Conservation (phyloP, 2,797 vertebrate genomes). For the Liasis olivaceus region DNA sequence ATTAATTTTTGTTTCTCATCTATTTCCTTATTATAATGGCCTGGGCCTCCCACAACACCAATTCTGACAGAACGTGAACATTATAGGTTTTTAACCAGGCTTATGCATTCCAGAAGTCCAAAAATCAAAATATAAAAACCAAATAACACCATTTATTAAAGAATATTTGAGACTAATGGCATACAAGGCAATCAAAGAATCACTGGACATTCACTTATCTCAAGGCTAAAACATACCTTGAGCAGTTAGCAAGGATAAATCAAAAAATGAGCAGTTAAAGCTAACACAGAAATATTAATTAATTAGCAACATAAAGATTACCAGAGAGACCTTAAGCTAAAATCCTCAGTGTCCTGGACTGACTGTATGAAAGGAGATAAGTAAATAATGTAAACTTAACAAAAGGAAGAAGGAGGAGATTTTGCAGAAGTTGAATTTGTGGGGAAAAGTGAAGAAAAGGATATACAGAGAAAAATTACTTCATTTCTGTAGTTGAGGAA, state of each 20-base stretch:
- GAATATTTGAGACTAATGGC: neutral
- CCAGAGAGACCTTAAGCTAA: neutral
- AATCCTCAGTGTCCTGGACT: neutral
- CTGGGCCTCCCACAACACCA: neutral
- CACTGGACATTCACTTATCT: neutral
- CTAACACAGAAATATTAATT: neutral
- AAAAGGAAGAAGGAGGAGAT: neutral
- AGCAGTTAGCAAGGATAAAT: neutral
- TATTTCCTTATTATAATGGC: neutral
- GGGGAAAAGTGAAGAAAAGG: neutral
- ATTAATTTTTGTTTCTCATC: neutral
- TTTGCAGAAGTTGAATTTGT: neutral
- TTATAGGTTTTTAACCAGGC: neutral
- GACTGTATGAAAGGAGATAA: neutral
- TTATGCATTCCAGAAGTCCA: neutral
- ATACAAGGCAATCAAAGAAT: neutral
- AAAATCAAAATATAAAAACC: neutral
- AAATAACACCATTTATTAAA: neutral
- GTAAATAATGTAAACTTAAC: neutral
- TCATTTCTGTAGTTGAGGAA: neutral
- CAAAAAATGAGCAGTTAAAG: neutral
- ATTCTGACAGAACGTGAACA: neutral
- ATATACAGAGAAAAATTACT: neutral
- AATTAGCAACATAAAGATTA: neutral
- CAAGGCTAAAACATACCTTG: neutral